Evolutionary conservation across 2,797 vertebrate genomes (phyloP), one percentile per base, ranked within the genome.

Genomic region (Zalophus californianus): DNA sequence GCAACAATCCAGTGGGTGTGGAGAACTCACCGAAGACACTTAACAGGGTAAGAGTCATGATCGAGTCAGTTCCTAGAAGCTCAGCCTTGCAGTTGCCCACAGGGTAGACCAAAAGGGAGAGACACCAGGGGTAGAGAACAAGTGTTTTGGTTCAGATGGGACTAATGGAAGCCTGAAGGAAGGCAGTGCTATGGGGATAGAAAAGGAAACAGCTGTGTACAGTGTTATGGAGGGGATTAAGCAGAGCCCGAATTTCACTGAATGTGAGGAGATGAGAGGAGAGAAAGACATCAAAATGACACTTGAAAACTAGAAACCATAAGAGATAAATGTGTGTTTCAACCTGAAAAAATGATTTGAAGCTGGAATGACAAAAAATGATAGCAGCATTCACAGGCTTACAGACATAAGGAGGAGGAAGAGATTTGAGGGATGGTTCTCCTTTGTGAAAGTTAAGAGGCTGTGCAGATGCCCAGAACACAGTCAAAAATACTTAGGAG

Each of bases 181-280:
- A 21, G 80, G 73, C 1, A 2, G 35, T 25, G 3, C 50, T 0
- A 14, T 4, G 18, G 21, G 38, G 16, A 25, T 0, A 50, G 73
- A 44, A 85, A 77, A 62, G 44, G 44, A 68, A 44, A 38, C 2
- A 15, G 41, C 77, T 10, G 50, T 54, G 54, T 23, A 14, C 60
- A n/a, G 15, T 14, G 9, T 18, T 50, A 35, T 1, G 7, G 85
- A 38, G 8, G 10, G 73, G 44, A 52, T 2, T 62, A 29, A 68
- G 62, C 29, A 48, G 94, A 88, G 82, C 27, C 60, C 5, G 15
- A 5, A 14, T 12, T 68, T 58, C 66, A 29, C 80, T 56, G 35
- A 16, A 23, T 5, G 35, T 54, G 58, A 83, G 72, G 7, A 86
- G 68, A 82, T 15, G 41, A 80, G 41, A 41, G 58, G 27, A 52